Evolutionary conservation across 1,140 invertebrate genomes (phyloP), one percentile per base, ranked within the genome.

Genomic region (Solen grandis): DNA sequence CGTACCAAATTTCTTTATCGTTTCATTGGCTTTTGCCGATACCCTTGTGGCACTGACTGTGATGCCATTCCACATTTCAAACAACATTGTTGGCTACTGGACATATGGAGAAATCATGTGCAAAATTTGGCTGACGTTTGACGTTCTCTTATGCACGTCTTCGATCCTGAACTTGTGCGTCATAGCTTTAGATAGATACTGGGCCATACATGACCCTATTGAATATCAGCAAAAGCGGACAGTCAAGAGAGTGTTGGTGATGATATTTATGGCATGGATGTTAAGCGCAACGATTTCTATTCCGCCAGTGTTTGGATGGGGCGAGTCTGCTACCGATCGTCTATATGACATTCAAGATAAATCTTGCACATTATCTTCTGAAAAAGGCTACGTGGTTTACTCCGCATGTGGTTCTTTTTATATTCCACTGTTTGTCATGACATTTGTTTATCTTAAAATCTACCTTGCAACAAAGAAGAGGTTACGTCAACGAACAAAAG

Each of bases 1-100:
- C 84, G 97, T 99, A 2, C 97, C 99, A 88, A 99, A 99, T 93
- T 99, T 98, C 92, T 98, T 99, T 92, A 97, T 99, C 85, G 97
- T 99, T 0, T 99, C 97, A 13, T 91, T 99, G 69, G 98, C 98
- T 0, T 96, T 98, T 25, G 97, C 98, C 0, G 98, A 99, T 91
- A 93, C 99, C 33, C 96, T 96, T 0, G 97, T 99, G 0, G 98
- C 98, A 1, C 94, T 98, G 63, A 92, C 99, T 19, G 98, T 99
- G 29, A 95, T 99, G 93, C 98, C 98, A n/a, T 95, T 99, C 84
- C 98, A 98, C 92, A 96, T 99, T 5, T 96, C 96, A 50, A 98
- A 98, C 89, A 96, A 96, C 0, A 95, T 99, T 35, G 92, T 97
- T 35, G 89, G 91, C 77, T 69, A 84, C 77, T 98, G 97, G 97